These are phyloP conservation scores for Euleptes europaea DNA, from an alignment of 2,113 vertebrate species.

Conservation along the genomic window DNA sequence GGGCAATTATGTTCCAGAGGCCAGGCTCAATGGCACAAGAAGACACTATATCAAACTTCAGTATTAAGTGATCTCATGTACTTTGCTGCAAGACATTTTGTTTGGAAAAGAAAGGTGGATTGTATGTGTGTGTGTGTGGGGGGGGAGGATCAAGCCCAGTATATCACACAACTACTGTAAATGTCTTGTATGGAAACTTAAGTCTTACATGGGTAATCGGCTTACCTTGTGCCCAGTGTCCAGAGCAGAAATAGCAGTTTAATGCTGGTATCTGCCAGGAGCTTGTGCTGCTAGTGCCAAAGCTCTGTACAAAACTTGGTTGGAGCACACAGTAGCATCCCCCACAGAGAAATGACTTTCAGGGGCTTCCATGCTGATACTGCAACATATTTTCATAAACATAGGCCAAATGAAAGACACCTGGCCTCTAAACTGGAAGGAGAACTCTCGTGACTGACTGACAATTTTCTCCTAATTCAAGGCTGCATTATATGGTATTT, in stretches of 20 bases:
- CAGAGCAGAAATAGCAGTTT: neutral
- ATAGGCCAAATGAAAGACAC: neutral
- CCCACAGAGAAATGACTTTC: neutral
- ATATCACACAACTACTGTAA: slow-evolving; percentile 14
- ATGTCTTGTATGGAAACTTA: neutral
- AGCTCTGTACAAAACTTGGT: neutral
- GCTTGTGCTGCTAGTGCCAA: neutral
- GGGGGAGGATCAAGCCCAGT: slow-evolving; percentile 30
- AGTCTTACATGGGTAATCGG: neutral
- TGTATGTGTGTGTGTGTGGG: no score
- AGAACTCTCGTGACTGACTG: neutral
- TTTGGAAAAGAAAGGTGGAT: slow-evolving; percentile 28
- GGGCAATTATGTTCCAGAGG: slow-evolving; percentile 82
- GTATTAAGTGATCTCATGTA: slow-evolving; percentile 81
- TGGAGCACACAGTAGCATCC: neutral
- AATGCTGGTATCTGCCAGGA: neutral
- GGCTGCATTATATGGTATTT: neutral
- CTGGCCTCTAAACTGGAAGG: neutral
- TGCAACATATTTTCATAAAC: neutral
- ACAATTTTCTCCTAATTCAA: neutral
- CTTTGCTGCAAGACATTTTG: slow-evolving; percentile 66
- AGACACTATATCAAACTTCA: slow-evolving; percentile 89
- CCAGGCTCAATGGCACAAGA: slow-evolving; percentile 87
- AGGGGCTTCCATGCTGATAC: neutral
- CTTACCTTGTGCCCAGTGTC: neutral